phyloP scores from a whole-genome alignment of 2,113 vertebrate species.

The Cynocephalus volans region DNA sequence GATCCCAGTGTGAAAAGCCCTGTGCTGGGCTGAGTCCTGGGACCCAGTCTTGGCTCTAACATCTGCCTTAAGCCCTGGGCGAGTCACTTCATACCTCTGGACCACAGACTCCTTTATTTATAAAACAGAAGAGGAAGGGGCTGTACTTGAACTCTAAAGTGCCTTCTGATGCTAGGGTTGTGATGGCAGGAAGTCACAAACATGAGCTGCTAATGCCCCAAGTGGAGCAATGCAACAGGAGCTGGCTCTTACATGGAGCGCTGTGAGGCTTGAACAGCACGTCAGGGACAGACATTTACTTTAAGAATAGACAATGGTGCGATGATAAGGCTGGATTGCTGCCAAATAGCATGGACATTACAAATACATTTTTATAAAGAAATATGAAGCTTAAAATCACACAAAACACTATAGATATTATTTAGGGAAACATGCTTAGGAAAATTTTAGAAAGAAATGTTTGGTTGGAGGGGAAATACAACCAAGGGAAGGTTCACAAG shows the following conservation, averaged over 20 bases:
- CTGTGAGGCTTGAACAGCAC: not conserved
- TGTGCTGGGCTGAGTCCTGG: not conserved
- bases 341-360: not conserved
- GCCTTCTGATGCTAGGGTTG: not conserved
- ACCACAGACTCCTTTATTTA: not conserved
- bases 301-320: not conserved
- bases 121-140: not conserved
- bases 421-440: not conserved
- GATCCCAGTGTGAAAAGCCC: not conserved
- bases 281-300: not conserved
- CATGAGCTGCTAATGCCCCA: not conserved
- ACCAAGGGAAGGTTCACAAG: not conserved
- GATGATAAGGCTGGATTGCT: not conserved
- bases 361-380: not conserved
- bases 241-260: not conserved
- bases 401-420: not conserved
- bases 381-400: not conserved
- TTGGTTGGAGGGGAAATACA: not conserved
- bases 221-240: not conserved
- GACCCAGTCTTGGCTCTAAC: not conserved
- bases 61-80: not conserved
- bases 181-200: not conserved
- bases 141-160: not conserved
- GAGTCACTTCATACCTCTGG: not conserved
- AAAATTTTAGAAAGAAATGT: not conserved